Evolutionary conservation across 1,140 invertebrate genomes (phyloP).

Genomic region (Ganaspis sp.): DNA sequence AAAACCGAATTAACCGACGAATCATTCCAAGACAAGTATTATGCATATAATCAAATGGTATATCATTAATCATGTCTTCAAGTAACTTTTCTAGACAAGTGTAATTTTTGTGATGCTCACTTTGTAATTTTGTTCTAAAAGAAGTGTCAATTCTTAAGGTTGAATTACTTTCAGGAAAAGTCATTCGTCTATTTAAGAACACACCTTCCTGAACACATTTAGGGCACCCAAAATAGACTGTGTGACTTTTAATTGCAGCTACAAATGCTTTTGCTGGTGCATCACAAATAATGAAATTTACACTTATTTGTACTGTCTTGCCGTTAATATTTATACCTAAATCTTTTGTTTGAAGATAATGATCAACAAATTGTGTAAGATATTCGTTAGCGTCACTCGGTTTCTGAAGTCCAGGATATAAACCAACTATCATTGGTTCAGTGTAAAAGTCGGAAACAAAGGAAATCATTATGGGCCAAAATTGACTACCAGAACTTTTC

Average conservation of each 20-base stretch:
- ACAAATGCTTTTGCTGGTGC: constrained; percentile 64
- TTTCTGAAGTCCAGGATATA: constrained; percentile 44
- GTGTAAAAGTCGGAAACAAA: constrained; percentile 44
- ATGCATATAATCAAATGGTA: constrained; percentile 62
- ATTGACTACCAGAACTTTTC: too few relatives aligned
- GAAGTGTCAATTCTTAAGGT: constrained; percentile 48
- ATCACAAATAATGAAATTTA: constrained; percentile 41
- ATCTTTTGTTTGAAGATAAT: constrained; percentile 34
- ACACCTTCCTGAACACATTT: constrained; percentile 60
- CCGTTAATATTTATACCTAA: constrained; percentile 18
- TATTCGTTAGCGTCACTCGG: constrained; percentile 40
- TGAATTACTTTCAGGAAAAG: constrained; percentile 38
- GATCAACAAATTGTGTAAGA: constrained; percentile 42
- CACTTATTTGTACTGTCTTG: background rate
- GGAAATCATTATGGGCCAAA: constrained; percentile 45
- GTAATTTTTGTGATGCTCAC: constrained; percentile 46
- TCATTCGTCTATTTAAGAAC: constrained; percentile 44
- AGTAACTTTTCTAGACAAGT: constrained; percentile 39
- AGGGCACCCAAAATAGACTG: constrained; percentile 63
- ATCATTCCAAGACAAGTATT: constrained; percentile 63
- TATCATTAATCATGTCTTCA: constrained; percentile 53
- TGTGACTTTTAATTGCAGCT: constrained; percentile 61
- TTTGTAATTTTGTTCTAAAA: constrained; percentile 52
- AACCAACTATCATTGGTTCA: constrained; percentile 44
- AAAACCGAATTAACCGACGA: constrained; percentile 56